Conservation (phyloP, 2,113 vertebrate genomes). For the Anhinga rufa region DNA sequence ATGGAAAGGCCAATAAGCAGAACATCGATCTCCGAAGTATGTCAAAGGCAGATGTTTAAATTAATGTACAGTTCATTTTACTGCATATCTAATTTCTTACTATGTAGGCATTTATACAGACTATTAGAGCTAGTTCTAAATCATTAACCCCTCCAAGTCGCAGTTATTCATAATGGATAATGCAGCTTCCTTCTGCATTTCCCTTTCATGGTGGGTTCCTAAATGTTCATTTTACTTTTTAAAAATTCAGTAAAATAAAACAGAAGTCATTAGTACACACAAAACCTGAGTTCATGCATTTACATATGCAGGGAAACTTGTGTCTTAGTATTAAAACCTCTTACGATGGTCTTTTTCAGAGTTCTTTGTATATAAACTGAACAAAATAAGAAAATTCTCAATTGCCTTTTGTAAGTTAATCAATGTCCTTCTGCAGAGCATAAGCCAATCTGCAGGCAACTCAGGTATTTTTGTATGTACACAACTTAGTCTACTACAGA, state of each 20-base stretch:
- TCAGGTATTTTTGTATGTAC: not conserved
- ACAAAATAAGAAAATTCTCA: not conserved
- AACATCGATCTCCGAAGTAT: not conserved
- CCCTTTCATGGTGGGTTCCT: not conserved
- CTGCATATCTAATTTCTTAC: conserved; percentile 40
- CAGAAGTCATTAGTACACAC: not conserved
- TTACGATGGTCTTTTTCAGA: not conserved
- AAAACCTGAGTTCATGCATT: not conserved
- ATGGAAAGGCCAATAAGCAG: conserved; percentile 13
- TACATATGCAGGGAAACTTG: not conserved
- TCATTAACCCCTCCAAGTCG: conserved; percentile 24
- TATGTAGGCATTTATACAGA: conserved; percentile 41
- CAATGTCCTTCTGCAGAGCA: not conserved
- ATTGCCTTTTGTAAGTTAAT: not conserved
- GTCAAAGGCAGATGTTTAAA: conserved; percentile 49
- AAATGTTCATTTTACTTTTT: conserved; percentile 1
- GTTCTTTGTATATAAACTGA: not conserved
- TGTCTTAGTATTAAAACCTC: not conserved
- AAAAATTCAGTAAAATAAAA: conserved; percentile 19
- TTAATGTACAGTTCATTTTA: conserved; percentile 52
- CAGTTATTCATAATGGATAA: conserved; percentile 33
- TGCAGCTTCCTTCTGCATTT: not conserved
- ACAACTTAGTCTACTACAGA: not conserved
- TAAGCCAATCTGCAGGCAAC: not conserved
- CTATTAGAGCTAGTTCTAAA: conserved; percentile 57